Conservation (phyloP, 2,797 vertebrate species). For the Sylvilagus floridanus region DNA sequence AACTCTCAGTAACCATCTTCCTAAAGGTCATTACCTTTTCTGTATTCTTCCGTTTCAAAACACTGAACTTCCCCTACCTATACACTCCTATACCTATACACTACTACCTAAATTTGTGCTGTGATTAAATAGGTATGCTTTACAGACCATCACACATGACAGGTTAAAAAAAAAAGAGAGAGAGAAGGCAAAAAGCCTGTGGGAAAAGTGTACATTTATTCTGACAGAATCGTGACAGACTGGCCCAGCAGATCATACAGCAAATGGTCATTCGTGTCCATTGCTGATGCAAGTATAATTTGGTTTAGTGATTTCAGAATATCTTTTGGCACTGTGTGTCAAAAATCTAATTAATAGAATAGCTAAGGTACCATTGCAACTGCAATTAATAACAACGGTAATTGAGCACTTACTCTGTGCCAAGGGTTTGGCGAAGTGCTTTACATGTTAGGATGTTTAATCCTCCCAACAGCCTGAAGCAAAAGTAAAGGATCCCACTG, state of each 20-base stretch:
- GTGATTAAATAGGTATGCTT: conserved; percentile 2
- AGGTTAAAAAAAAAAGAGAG: background rate
- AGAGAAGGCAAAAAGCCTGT: background rate
- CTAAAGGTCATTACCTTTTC: background rate
- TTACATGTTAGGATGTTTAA: background rate
- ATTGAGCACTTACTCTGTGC: conserved; percentile 1
- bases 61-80: background rate
- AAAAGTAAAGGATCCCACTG: background rate
- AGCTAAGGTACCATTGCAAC: background rate
- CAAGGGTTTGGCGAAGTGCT: background rate
- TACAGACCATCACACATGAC: background rate
- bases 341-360: conserved; percentile 13
- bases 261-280: background rate
- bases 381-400: conserved; percentile 6
- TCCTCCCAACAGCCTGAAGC: background rate
- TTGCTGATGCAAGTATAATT: conserved; percentile 3
- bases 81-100: background rate
- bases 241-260: background rate
- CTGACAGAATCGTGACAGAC: background rate
- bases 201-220: background rate
- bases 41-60: conserved; percentile 56
- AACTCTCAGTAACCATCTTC: background rate
- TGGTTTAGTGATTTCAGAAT: background rate
- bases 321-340: background rate
- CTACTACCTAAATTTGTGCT: conserved; percentile 4